These are phyloP conservation scores for Capreolus pygargus DNA, from an alignment of 2,113 vertebrate species.

Conservation along the genomic window DNA sequence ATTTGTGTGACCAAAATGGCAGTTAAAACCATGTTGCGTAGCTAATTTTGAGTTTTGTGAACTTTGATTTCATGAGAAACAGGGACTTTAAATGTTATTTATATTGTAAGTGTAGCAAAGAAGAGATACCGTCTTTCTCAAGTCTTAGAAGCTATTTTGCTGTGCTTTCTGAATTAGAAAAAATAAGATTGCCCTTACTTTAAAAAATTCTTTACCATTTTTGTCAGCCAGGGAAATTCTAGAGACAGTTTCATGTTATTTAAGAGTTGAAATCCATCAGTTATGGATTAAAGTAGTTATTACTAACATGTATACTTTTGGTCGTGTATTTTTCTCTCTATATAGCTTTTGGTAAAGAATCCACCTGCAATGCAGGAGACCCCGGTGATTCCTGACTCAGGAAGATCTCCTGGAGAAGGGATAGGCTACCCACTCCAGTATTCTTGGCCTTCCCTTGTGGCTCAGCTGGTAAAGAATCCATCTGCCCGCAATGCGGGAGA, in stretches of 20 bases:
- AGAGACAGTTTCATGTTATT: not conserved
- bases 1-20: not conserved
- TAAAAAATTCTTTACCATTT: not conserved
- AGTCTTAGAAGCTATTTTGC: not conserved
- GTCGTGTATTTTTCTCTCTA: not conserved
- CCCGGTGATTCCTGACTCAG: fast-evolving
- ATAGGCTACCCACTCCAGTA: not conserved
- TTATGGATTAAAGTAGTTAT: constrained; percentile 1
- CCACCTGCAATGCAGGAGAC: not conserved
- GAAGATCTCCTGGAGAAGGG: not conserved
- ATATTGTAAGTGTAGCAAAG: not conserved
- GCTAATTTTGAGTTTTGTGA: not conserved
- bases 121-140: not conserved
- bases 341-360: not conserved
- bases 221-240: not conserved
- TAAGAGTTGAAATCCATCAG: not conserved
- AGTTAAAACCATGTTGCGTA: not conserved
- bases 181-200: not conserved
- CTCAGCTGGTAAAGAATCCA: not conserved
- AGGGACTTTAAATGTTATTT: not conserved
- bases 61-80: not conserved
- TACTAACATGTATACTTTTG: not conserved
- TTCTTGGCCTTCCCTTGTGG: not conserved
- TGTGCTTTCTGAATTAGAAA: not conserved
- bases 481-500: not conserved